These are phyloP conservation scores for Erebia epiphron DNA, from an alignment of 2,888 invertebrate species.

Conservation along the genomic window DNA sequence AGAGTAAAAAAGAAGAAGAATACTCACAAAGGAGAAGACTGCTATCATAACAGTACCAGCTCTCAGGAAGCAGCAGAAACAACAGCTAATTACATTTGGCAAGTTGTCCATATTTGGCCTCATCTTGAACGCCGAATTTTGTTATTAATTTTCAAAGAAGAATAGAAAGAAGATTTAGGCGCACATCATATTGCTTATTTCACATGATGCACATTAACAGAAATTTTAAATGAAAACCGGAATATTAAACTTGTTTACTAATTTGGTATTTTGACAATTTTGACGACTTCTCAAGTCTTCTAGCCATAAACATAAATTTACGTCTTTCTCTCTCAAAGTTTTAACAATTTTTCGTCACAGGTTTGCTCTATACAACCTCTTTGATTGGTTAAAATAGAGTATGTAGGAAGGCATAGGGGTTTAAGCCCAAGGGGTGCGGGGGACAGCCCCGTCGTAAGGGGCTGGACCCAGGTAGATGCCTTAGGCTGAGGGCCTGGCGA, in stretches of 20 bases:
- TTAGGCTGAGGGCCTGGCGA: no score
- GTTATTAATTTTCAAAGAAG: neutral
- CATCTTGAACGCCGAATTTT: conserved; percentile 35
- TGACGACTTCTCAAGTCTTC: neutral
- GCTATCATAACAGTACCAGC: conserved; percentile 68
- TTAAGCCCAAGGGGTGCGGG: no score
- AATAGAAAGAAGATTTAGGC: neutral
- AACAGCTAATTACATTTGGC: conserved; percentile 69
- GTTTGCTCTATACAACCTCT: no score
- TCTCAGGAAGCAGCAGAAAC: conserved; percentile 69
- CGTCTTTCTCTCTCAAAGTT: no score
- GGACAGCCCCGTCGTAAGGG: no score
- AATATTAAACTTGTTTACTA: neutral
- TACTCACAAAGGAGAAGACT: conserved; percentile 64
- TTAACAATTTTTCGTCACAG: no score
- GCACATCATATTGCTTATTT: neutral
- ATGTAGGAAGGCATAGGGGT: no score
- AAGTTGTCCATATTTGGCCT: conserved; percentile 59
- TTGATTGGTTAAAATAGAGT: neutral
- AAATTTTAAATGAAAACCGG: neutral
- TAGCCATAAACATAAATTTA: no score
- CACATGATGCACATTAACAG: neutral
- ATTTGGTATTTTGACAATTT: neutral
- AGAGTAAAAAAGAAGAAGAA: neutral
- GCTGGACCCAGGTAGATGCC: no score